Evolutionary conservation across 2,888 invertebrate species (phyloP), one percentile per base, ranked within the genome.

Genomic region (Brachycybe producta): DNA sequence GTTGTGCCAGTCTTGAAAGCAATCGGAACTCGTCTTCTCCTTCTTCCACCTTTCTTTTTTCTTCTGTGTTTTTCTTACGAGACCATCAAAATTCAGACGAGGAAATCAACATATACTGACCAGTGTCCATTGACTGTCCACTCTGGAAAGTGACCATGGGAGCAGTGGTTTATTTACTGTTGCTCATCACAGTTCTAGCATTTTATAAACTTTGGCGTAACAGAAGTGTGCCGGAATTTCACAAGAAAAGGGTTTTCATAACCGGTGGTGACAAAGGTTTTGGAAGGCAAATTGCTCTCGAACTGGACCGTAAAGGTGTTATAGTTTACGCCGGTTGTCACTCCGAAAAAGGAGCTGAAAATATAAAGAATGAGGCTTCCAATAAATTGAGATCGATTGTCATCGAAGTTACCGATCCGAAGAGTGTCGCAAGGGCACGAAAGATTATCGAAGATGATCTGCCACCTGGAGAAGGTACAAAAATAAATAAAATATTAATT

Each of bases 281-380:
- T 17, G 50, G 50, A 11, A 15, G 34, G 8, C 24, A 34, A 17
- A 5, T 50, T 24, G 50, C 34, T 17, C 44, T 50, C n/a, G 50
- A 44, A 15, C 27, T 50, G 50, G 43, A 44, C 19, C 15, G 44
- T 13, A 17, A 27, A 11, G 50, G 50, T 19, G 21, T 50, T 26
- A 32, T 38, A 8, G 50, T 50, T 17, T 50, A 42, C 21, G 50
- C 44, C n/a, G 50, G 50, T 8, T 50, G 50, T 34, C 50, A 50
- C 32, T 50, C 50, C 4, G 35, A 44, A n/a, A 28, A 34, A 13
- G 50, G 50, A 15, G 44, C 44, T 7, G 50, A 35, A 19, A 43
- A 30, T 15, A 26, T 50, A 3, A 41, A 28, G 32, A 19, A 19
- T 4, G 8, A 30, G 23, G 50, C 41, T 15, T 26, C 26, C 17